These are phyloP conservation scores for Salticus scenicus DNA, from an alignment of 2,888 invertebrate species.

Conservation along the genomic window DNA sequence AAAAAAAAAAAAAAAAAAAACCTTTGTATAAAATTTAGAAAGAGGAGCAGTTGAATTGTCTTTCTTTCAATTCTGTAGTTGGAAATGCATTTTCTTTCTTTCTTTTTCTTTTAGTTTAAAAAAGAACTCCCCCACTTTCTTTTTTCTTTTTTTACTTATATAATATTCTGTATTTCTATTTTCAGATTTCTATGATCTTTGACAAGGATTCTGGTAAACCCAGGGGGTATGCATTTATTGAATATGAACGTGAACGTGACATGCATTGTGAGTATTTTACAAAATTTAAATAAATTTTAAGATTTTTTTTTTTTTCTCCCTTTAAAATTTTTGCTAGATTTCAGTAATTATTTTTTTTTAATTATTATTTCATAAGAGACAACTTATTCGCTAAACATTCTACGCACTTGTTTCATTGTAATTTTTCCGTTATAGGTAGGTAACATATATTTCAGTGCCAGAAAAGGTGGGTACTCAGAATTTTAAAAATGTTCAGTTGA, in stretches of 20 bases:
- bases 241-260: slow-evolving; percentile 98
- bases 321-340: not conserved
- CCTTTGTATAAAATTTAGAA: too few species aligned
- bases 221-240: slow-evolving; percentile 99
- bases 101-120: too few species aligned
- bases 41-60: too few species aligned
- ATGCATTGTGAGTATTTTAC: slow-evolving; percentile 95
- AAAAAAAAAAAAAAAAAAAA: too few species aligned
- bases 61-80: too few species aligned
- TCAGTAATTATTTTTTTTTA: not conserved
- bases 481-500: slow-evolving; percentile 41
- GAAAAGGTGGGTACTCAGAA: slow-evolving; percentile 56
- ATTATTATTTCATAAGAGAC: not conserved
- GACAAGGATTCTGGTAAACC: slow-evolving; percentile 93
- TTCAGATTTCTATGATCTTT: slow-evolving; percentile 90
- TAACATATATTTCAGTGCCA: slow-evolving; percentile 32
- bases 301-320: slow-evolving; percentile 13
- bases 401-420: not conserved
- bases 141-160: too few species aligned
- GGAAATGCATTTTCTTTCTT: too few species aligned
- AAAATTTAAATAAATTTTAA: not conserved
- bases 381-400: not conserved
- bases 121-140: too few species aligned
- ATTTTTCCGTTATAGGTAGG: slow-evolving; percentile 48
- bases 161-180: slow-evolving; percentile 74